Evolutionary conservation across 2,797 vertebrate genomes (phyloP), one percentile per base, ranked within the genome.

Genomic region (Melanotaenia trifasciata): DNA sequence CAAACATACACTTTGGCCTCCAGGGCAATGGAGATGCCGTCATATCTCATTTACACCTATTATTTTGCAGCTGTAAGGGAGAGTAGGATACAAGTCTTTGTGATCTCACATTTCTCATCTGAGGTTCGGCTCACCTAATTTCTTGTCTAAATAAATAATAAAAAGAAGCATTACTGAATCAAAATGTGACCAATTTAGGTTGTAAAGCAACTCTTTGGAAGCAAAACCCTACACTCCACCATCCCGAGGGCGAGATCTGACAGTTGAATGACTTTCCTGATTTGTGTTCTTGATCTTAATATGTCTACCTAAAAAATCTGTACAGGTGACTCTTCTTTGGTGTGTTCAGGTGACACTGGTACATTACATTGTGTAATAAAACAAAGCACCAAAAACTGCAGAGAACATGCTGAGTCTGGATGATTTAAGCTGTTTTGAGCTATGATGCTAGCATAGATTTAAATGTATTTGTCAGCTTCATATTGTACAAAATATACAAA

Each of bases 31-130:
- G 69, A 84, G 78, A 82, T 82, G 80, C 70, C 87, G 88, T 87
- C 87, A 79, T 80, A 79, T 84, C 83, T 91, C 87, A 84, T 93
- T 91, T 90, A 85, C 83, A 90, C 80, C 73, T 76, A 58, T 79
- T 84, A 61, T 61, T 59, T 43, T 75, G 54, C 79, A 84, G 86
- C 68, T 73, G 69, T 64, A 80, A 64, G 67, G 51, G 45, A 73
- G 40, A 38, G n/a, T 77, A 36, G 59, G 58, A 78, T 62, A 70
- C 36, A 68, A 69, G 66, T 30, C 30, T 30, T 30, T 30, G 30
- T 30, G 5, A 30, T 30, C 36, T 64, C 76, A 69, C 58, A 35
- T 67, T 74, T 60, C 16, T 74, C 64, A 53, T 16, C 26, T 14
- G 50, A 30, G 18, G 50, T 59, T 79, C 30, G n/a, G 4, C 28